These are phyloP conservation scores for Matsumurasca onukii DNA, from an alignment of 1,140 invertebrate genomes.

Conservation along the genomic window DNA sequence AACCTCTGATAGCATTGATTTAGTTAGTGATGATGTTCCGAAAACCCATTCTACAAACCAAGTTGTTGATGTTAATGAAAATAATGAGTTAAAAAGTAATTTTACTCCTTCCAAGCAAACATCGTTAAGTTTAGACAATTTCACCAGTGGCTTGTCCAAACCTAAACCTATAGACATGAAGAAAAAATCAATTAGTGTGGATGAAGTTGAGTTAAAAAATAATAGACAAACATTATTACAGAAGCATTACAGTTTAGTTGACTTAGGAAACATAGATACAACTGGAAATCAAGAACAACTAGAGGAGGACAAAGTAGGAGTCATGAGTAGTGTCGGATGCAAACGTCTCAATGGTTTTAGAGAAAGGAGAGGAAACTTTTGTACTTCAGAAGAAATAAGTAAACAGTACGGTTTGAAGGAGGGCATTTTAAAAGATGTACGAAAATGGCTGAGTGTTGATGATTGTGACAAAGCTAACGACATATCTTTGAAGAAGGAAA, in stretches of 20 bases:
- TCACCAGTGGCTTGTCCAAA: not conserved
- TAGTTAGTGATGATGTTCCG: not conserved
- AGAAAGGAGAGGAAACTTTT: conserved; percentile 34
- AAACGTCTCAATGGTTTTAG: conserved; percentile 21
- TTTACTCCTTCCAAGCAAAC: conserved; percentile 27
- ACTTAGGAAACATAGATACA: conserved; percentile 33
- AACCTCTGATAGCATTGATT: conserved; percentile 15
- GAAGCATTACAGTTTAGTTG: conserved; percentile 40
- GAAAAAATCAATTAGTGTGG: conserved; percentile 40
- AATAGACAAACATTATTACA: conserved; percentile 27
- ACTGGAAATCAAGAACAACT: conserved; percentile 9
- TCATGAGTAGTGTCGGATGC: conserved; percentile 15
- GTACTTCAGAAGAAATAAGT: conserved; percentile 37
- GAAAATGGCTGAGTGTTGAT: conserved; percentile 40
- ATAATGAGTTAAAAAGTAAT: not conserved
- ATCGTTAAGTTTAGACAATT: conserved; percentile 23
- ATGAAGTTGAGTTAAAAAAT: conserved; percentile 40
- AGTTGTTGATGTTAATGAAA: not conserved
- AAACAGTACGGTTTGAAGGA: conserved; percentile 31
- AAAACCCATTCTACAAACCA: not conserved
- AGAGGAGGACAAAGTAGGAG: conserved; percentile 34
- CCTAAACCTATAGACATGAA: conserved; percentile 28
- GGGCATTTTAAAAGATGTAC: conserved; percentile 8
- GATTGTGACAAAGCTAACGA: conserved; percentile 26
- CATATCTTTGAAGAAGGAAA: conserved; percentile 30